phyloP scores from a whole-genome alignment of 2,113 vertebrate genomes.

The Oophaga pumilio region DNA sequence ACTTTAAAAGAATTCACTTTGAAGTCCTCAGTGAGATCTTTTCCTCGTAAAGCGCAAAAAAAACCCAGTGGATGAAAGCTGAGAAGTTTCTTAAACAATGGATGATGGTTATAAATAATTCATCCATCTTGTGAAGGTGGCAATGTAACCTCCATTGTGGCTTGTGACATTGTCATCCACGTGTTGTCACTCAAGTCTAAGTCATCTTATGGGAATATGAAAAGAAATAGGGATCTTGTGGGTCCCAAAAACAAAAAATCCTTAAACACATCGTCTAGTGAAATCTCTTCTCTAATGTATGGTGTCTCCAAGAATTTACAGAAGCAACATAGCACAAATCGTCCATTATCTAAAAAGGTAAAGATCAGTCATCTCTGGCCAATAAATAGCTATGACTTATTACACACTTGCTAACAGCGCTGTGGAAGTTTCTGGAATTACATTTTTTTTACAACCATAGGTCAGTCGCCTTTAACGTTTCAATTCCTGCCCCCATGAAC shows the following conservation, averaged over 20 bases:
- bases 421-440: background rate
- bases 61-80: background rate
- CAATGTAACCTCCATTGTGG: conserved; percentile 32
- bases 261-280: background rate
- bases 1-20: background rate
- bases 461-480: no score
- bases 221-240: background rate
- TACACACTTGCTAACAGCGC: no score
- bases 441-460: no score
- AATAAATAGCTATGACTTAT: background rate
- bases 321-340: background rate
- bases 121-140: conserved; percentile 3
- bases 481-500: no score
- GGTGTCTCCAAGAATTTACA: background rate
- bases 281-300: background rate
- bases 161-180: conserved; percentile 9
- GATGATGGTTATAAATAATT: conserved; percentile 42
- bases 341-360: background rate
- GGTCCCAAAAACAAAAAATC: background rate
- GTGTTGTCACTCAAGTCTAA: background rate
- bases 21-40: background rate
- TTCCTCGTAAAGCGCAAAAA: conserved; percentile 4
- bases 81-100: conserved; percentile 33
- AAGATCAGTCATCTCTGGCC: background rate
- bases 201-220: background rate